These are phyloP conservation scores for Miltochrista miniata DNA, from an alignment of 2,888 invertebrate species.

Conservation along the genomic window DNA sequence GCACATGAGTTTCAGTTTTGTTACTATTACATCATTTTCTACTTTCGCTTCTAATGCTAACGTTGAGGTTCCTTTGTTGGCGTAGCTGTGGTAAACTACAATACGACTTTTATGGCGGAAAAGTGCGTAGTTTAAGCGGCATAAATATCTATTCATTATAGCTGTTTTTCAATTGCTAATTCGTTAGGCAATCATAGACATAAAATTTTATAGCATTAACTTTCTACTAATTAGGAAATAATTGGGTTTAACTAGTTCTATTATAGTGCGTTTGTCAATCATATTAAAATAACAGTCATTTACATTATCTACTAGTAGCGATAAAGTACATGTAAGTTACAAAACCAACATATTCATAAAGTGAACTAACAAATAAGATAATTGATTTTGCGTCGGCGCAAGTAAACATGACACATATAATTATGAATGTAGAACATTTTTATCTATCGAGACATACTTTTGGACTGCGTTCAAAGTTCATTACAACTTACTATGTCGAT, in stretches of 20 bases:
- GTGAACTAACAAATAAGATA: background rate
- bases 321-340: too few relatives aligned
- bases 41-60: slow-evolving; percentile 37
- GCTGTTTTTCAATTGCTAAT: background rate
- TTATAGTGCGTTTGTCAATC: too few relatives aligned
- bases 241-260: too few relatives aligned
- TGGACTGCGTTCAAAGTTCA: too few relatives aligned
- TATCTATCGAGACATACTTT: too few relatives aligned
- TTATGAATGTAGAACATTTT: too few relatives aligned
- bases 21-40: slow-evolving; percentile 39
- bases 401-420: too few relatives aligned
- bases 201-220: background rate
- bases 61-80: slow-evolving; percentile 4
- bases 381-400: too few relatives aligned
- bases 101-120: slow-evolving; percentile 3
- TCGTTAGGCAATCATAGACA: background rate
- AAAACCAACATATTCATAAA: background rate
- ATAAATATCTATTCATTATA: background rate
- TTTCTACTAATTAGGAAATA: too few relatives aligned
- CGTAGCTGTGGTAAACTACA: slow-evolving; percentile 1
- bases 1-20: slow-evolving; percentile 44
- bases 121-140: background rate
- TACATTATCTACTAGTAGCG: too few relatives aligned
- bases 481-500: too few relatives aligned
- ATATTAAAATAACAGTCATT: too few relatives aligned